Evolutionary conservation across 1,140 invertebrate species (phyloP), one percentile per base, ranked within the genome.

Genomic region (Drosophila mauritiana): DNA sequence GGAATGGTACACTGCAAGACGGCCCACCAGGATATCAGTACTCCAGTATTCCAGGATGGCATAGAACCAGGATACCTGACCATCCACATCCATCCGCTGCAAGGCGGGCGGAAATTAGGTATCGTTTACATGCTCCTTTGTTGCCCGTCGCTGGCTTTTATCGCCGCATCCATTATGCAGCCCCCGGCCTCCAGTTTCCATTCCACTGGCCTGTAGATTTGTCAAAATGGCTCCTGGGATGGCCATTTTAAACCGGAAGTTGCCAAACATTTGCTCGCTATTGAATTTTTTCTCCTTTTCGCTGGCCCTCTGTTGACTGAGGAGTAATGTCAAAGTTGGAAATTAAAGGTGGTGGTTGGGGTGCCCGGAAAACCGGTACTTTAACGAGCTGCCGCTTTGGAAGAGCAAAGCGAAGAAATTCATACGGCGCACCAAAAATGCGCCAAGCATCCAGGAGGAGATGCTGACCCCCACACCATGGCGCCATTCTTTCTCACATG

Each of bases 221-320:
- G 84, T 73, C 84, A 88, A 88, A 88, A 88, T 77, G 67, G 51
- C 84, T 88, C 63, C 36, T 53, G 72, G 75, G 68, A 55, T 68
- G 70, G 84, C 84, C 83, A 88, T 88, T 88, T 88, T 84, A 88
- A 89, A 80, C 83, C 83, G 83, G 83, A 88, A 80, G 84, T 78
- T 89, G 67, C 64, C 74, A 88, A 88, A 82, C 82, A 86, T 86
- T 86, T 76, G 65, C 69, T 31, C 78, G 69, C 56, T 78, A 61
- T 69, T 69, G 55, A 51, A 42, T 39, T 53, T 59, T 36, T 43
- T 10, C 31, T 31, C 7, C 7, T 31, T 10, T 27, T 31, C 8
- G 31, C 1, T 31, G 27, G 15, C 25, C 2, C 6, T 5, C 10
- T 48, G 13, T 54, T 15, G 56, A 34, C 42, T n/a, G 20, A 22